Evolutionary conservation across 2,888 invertebrate genomes (phyloP).

Genomic region (Hoplodrina ambigua): DNA sequence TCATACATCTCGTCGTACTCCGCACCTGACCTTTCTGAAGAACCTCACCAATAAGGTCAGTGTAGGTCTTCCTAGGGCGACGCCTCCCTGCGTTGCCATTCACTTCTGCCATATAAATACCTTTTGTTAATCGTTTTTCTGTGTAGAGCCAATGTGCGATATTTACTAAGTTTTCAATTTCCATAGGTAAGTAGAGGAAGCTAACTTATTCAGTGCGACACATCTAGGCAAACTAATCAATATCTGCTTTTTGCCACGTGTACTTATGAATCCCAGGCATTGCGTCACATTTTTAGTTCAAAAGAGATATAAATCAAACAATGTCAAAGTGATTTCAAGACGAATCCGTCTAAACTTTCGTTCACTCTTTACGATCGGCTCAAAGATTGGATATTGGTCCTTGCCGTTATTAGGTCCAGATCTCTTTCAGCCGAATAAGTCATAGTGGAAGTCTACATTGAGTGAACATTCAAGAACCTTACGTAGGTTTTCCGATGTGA

Average conservation of each 20-base stretch:
- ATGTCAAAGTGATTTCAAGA: constrained; percentile 67
- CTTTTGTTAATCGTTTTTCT: too few species aligned
- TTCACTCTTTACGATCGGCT: constrained; percentile 61
- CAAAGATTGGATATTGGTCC: constrained; percentile 53
- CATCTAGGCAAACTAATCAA: not conserved
- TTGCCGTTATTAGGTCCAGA: constrained; percentile 62
- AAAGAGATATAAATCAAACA: constrained; percentile 63
- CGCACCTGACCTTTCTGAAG: too few species aligned
- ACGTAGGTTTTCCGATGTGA: constrained; percentile 65
- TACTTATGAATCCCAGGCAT: constrained; percentile 16
- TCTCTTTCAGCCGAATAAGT: constrained; percentile 65
- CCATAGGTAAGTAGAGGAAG: not conserved
- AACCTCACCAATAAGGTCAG: too few species aligned
- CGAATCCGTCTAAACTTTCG: constrained; percentile 65
- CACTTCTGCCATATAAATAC: too few species aligned
- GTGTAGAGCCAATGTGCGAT: not conserved
- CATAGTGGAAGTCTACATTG: constrained; percentile 57
- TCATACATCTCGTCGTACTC: too few species aligned
- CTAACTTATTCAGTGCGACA: not conserved
- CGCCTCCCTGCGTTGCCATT: too few species aligned
- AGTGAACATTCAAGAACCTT: constrained; percentile 53
- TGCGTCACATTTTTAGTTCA: constrained; percentile 16
- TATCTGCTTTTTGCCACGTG: constrained; percentile 11
- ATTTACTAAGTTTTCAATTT: not conserved
- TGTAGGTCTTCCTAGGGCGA: too few species aligned